Base-by-base conservation (phyloP, 2,113 vertebrate species). In the Brachyistius frenatus region DNA sequence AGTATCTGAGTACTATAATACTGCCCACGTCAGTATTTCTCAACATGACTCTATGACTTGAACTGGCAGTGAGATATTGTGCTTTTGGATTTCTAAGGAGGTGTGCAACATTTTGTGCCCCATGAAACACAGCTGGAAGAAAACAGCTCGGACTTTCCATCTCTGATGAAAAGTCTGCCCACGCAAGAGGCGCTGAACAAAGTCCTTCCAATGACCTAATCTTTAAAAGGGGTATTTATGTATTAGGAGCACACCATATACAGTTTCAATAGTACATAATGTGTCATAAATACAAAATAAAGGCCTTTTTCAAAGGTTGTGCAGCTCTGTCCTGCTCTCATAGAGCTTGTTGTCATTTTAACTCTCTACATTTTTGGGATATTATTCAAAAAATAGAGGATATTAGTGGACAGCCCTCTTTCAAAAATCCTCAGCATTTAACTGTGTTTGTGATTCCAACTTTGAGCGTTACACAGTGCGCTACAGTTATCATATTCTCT, bases 101-200 rank as follows among this genome's bases (percentile, higher is more conserved):
- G 57, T 9, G 77, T 55, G 32, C 35, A 64, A 36, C 44, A 64
- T 16, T 66, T 52, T 50, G 39, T 50, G 41, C 49, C 47, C 37
- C 56, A 58, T 80, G 65, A 66, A 56, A 55, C 54, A 55, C 49
- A 55, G 30, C 60, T 33, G 36, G 44, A 84, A 36, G 61, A 71
- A 66, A 71, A 66, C 49, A 36, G 61, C n/a, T 75, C 52, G 31
- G n/a, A 58, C 16, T 61, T 41, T 76, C 54, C 54, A 14, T 60
- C 62, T 63, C 55, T 52, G 53, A 66, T 49, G n/a, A 55, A 73
- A 58, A 54, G 54, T 47, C 62, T 63, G 41, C 62, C 50, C 56
- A 31, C 56, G 3, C 54, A 66, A 23, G 14, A 52, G 69, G 35
- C 56, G 36, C 10, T 61, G 47, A 55, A 73, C 56, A 23, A 66